Evolutionary conservation across 92 coral and sea anemone genomes (phyloP).

Genomic region (Desmophyllum pertusum): DNA sequence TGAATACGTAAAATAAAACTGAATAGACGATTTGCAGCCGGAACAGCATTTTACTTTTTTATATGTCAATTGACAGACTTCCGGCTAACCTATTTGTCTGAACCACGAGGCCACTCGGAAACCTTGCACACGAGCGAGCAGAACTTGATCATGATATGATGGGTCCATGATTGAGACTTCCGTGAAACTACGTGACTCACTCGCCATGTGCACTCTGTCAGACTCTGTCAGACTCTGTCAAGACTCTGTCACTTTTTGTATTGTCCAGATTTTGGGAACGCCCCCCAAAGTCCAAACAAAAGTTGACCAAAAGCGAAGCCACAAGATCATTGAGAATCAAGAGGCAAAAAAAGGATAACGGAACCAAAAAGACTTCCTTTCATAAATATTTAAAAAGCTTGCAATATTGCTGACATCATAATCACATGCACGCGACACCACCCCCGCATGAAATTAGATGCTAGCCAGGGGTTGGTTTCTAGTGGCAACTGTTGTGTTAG

Average conservation of each 20-base stretch:
- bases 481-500: conserved; percentile 27
- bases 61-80: too few relatives aligned
- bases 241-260: neutral
- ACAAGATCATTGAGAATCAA: neutral
- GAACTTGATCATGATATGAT: neutral
- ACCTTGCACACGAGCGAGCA: neutral
- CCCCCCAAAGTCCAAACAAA: neutral
- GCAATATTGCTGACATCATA: conserved; percentile 27
- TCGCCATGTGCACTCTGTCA: neutral
- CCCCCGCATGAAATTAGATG: conserved; percentile 26
- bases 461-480: conserved; percentile 5
- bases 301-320: neutral
- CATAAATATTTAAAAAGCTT: neutral
- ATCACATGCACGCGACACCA: conserved; percentile 14
- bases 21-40: too few relatives aligned
- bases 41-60: too few relatives aligned
- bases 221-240: too few relatives aligned
- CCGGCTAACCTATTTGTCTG: too few relatives aligned
- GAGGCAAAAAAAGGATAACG: neutral
- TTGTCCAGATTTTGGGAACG: conserved; percentile 9
- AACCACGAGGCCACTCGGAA: too few relatives aligned
- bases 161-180: too few relatives aligned
- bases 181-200: neutral
- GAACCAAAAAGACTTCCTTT: neutral
- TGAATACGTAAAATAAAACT: too few relatives aligned